phyloP scores from a whole-genome alignment of 2,888 invertebrate genomes.

The Heliconius ethilla region DNA sequence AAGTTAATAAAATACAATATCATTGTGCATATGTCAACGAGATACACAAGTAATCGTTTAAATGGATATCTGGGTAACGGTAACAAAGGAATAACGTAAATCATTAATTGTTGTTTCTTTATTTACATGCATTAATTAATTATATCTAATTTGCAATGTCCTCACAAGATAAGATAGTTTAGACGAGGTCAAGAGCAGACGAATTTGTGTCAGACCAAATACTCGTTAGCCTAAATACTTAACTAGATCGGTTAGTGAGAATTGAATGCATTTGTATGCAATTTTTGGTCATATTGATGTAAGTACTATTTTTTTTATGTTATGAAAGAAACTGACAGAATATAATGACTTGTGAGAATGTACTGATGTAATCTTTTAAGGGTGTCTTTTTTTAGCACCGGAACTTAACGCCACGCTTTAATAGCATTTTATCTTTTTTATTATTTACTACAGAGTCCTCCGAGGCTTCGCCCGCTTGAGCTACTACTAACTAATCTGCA shows the following conservation, averaged over 20 bases:
- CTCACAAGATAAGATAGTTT: not conserved
- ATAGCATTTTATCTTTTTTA: too few species aligned
- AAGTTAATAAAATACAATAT: too few species aligned
- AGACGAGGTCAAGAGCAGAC: slow-evolving; percentile 16
- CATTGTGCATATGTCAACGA: too few species aligned
- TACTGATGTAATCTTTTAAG: too few species aligned
- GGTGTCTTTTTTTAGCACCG: too few species aligned
- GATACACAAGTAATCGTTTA: too few species aligned
- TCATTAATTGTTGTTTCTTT: not conserved
- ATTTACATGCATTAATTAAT: slow-evolving; percentile 1
- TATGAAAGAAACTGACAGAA: not conserved
- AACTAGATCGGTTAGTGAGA: not conserved
- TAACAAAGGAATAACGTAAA: not conserved
- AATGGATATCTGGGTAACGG: not conserved
- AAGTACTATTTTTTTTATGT: not conserved
- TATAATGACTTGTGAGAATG: too few species aligned
- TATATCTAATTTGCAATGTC: slow-evolving; percentile 4
- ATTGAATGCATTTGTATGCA: not conserved
- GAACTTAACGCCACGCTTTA: too few species aligned
- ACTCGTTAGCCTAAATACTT: slow-evolving; percentile 8
- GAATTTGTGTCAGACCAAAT: not conserved
- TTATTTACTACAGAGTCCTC: too few species aligned
- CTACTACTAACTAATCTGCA: too few species aligned
- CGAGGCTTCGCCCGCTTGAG: too few species aligned
- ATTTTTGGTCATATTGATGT: not conserved